Conservation (phyloP, 2,888 invertebrate genomes). For the Stenodera caucasica region DNA sequence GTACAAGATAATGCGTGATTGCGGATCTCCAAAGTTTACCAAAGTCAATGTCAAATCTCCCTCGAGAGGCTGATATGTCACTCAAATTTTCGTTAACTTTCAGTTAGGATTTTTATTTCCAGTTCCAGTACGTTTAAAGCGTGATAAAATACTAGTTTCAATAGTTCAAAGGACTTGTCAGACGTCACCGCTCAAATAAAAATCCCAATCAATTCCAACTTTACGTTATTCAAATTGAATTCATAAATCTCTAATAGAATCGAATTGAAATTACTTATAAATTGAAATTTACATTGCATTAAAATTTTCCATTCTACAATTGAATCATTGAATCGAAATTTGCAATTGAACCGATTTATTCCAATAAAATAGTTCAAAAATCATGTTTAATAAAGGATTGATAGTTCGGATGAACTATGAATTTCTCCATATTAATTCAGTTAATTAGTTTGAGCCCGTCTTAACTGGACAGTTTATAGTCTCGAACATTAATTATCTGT, state of each 20-base stretch:
- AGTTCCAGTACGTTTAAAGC: neutral
- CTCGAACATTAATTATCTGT: neutral
- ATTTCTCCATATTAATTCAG: neutral
- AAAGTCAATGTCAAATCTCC: neutral
- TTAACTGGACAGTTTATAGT: neutral
- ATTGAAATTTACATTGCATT: too few species aligned
- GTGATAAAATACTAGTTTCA: neutral
- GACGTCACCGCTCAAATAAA: too few species aligned
- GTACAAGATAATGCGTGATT: neutral
- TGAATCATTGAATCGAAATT: too few species aligned
- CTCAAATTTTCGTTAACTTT: neutral
- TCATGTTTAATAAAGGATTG: too few species aligned
- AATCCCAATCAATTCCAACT: too few species aligned
- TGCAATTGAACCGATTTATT: too few species aligned
- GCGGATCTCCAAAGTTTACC: neutral
- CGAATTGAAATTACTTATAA: too few species aligned
- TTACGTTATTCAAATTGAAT: too few species aligned
- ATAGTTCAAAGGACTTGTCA: too few species aligned
- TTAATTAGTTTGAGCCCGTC: neutral
- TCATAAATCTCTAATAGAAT: too few species aligned
- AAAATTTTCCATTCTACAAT: too few species aligned
- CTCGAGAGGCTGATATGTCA: neutral
- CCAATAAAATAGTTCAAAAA: too few species aligned
- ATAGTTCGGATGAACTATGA: neutral
- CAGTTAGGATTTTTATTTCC: neutral